Evolutionary conservation across 2,797 vertebrate genomes (phyloP), one percentile per base, ranked within the genome.

Genomic region (Lutra lutra): DNA sequence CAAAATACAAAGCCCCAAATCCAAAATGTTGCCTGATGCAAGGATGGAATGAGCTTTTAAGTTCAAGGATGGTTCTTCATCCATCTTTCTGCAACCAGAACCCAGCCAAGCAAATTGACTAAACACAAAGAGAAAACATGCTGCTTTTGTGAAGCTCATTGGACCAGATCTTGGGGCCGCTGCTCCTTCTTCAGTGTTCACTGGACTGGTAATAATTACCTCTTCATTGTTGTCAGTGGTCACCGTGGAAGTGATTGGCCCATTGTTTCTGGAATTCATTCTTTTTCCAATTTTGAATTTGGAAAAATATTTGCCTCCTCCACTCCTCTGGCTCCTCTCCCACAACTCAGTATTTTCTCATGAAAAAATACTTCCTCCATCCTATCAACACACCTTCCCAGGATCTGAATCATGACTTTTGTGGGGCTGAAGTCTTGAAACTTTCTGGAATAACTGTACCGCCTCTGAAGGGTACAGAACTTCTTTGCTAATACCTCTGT

Each of bases 231-330:
- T 72, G 35, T 46, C 35, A 35, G 84, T 32, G 25, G 29, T 85
- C 64, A 66, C 0, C 29, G 35, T 20, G 48, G 54, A 77, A 18
- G 64, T 9, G n/a, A 91, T 10, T 15, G 46, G 29, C 35, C 92
- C 66, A 29, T 32, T 29, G 3, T 18, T 56, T 94, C 87, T 68
- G 35, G 85, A 90, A 64, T 87, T 48, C 64, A 85, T 23, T 32
- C 21, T 56, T 90, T 85, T n/a, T 89, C 85, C 95, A 92, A 29
- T 82, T 95, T 73, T 90, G 62, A 94, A 92, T 95, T 5, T 96
- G 72, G 43, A 90, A 92, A 95, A 79, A 51, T 21, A 64, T 54
- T 86, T 91, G 48, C 70, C 35, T 93, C 56, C 29, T 93, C 70
- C 29, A 8, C 38, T 87, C 60, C 23, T 43, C 58, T 64, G 82